Evolutionary conservation across 2,797 vertebrate genomes (phyloP).

Genomic region (Schizopygopsis pylzovi): DNA sequence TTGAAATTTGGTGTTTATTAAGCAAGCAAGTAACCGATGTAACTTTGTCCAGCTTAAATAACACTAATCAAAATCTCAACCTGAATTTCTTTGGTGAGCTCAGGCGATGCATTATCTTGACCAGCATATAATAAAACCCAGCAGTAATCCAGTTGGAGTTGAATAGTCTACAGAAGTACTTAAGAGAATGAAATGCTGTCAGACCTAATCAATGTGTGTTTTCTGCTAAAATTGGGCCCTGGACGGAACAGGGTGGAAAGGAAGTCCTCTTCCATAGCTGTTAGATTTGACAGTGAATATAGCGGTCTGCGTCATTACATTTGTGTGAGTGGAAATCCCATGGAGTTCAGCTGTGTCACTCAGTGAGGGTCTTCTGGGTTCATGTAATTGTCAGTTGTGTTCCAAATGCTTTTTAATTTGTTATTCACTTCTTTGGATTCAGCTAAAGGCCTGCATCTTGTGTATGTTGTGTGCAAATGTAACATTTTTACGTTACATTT

Average conservation of each 20-base stretch:
- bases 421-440: not conserved
- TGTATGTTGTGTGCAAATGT: not conserved
- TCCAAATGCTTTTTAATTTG: not conserved
- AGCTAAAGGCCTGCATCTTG: no score
- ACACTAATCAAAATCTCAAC: conserved; percentile 6
- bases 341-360: conserved; percentile 21
- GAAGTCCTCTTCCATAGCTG: not conserved
- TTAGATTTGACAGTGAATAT: not conserved
- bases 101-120: conserved; percentile 42
- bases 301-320: not conserved
- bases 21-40: not conserved
- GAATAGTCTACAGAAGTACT: conserved; percentile 21
- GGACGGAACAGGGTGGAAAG: conserved; percentile 11
- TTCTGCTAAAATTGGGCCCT: conserved; percentile 23
- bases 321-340: conserved; percentile 8
- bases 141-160: conserved; percentile 17
- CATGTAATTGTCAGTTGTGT: not conserved
- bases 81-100: conserved; percentile 27
- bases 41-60: not conserved
- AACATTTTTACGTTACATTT: not conserved
- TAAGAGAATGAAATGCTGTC: conserved; percentile 46
- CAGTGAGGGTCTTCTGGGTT: not conserved
- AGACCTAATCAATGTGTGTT: conserved; percentile 45
- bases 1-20: not conserved
- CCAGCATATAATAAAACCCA: conserved; percentile 31